Base-by-base conservation (phyloP, 2,888 invertebrate genomes). In the Brenthis ino region DNA sequence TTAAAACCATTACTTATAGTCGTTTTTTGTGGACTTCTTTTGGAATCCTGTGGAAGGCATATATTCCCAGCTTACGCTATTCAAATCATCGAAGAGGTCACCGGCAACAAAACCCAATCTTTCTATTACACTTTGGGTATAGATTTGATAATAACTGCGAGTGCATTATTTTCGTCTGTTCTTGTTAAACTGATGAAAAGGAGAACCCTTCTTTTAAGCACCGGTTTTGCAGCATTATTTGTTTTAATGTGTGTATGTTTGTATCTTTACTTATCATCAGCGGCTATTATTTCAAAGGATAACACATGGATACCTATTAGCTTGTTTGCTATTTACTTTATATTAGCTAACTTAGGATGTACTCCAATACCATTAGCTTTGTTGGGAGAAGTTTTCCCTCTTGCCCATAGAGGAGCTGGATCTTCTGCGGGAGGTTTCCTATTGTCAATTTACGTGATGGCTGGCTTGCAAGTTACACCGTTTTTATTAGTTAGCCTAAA, bases 371-470 rank as follows among this genome's bases (percentile, higher is more conserved):
- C 89, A 1, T 69, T 87, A 16, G 82, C 84, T 2, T 77, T 89
- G 14, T 69, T 87, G 37, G 90, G 90, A 0, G 90, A 90, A 74
- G 68, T 89, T 6, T 85, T 84, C 53, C 89, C 89, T 0, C 77
- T 89, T 54, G 81, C 77, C 1, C 85, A 88, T 65, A 82, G 84
- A 75, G 84, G 82, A 8, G 79, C 79, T 1, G 88, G 87, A 0
- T 78, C 82, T 12, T 73, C 80, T 0, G 71, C 81, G 0, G 74
- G 80, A 0, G 87, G 88, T 0, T 66, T 80, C 0, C 69, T 81
- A 2, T 54, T 86, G 14, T 84, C 85, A 0, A 4, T 83, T 0
- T 67, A 71, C 13, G 56, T 87, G 0, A 78, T 84, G 73, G n/a
- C 79, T 3, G 78, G 76, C 2, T 75, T 89, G 13, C 82, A 88